phyloP scores from a whole-genome alignment of 2,113 vertebrate genomes.

The Nothobranchius furzeri region DNA sequence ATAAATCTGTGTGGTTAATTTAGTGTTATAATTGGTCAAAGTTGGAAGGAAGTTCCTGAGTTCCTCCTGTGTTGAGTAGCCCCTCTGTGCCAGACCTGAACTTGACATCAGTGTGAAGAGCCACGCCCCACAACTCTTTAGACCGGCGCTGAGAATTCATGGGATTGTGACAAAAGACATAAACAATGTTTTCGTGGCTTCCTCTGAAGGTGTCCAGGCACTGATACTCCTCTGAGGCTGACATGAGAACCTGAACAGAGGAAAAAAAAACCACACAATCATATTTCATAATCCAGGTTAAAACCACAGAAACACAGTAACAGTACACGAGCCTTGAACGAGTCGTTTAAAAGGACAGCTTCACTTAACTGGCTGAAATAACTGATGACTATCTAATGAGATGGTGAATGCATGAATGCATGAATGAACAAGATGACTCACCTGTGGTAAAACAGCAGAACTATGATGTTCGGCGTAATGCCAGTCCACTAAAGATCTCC shows the following conservation, averaged over 20 bases:
- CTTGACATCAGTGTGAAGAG: slow-evolving; percentile 88
- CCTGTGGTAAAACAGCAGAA: slow-evolving; percentile 84
- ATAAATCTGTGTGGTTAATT: no score
- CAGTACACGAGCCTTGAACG: no score
- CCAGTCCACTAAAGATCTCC: slow-evolving; percentile 84
- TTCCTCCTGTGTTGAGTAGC: no score
- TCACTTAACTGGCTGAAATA: no score
- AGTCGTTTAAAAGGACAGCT: no score
- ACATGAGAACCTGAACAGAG: slow-evolving; percentile 82
- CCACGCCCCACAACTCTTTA: slow-evolving; percentile 82
- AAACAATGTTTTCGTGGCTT: slow-evolving; percentile 81
- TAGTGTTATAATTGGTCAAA: no score
- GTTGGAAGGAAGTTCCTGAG: neutral
- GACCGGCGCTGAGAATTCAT: slow-evolving; percentile 78
- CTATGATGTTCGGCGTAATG: slow-evolving; percentile 85
- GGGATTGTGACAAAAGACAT: slow-evolving; percentile 90
- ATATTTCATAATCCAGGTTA: no score
- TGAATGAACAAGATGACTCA: slow-evolving; percentile 43
- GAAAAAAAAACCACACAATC: neutral
- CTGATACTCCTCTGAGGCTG: slow-evolving; percentile 79
- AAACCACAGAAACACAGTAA: no score
- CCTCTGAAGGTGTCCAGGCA: slow-evolving; percentile 86
- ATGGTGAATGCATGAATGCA: no score
- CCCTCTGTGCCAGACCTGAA: slow-evolving; percentile 83
- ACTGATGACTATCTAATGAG: no score